A percentile compares a stretch with the other conserved stretches of the same genome.
These are phyloP conservation scores for Rhinichthys klamathensis DNA, from an alignment of 2,113 vertebrate species.

Conservation along the genomic window DNA sequence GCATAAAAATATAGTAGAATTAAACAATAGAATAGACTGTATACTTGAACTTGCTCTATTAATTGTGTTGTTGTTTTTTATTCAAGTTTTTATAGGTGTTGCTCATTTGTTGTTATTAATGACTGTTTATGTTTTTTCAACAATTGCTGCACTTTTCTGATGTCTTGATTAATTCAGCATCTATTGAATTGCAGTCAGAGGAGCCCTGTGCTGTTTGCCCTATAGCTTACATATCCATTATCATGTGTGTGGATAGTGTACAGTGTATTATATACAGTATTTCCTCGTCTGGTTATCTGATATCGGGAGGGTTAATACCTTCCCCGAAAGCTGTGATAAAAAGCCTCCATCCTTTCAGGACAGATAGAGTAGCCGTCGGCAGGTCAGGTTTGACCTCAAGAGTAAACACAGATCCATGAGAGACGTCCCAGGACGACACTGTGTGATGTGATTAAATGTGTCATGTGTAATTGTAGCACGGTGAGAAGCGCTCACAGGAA, in stretches of 20 bases:
- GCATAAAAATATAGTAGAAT: neutral
- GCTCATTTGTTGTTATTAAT: neutral
- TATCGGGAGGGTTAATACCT: slow-evolving; percentile 28
- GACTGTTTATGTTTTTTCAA: neutral
- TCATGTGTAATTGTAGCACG: slow-evolving; percentile 56
- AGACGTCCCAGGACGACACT: slow-evolving; percentile 41
- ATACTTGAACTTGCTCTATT: neutral
- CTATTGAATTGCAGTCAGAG: neutral
- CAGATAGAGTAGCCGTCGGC: slow-evolving; percentile 31
- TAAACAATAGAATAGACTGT: neutral
- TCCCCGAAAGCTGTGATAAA: slow-evolving; percentile 28
- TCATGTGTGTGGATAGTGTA: neutral
- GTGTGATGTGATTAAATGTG: slow-evolving; percentile 56
- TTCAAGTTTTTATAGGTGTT: neutral
- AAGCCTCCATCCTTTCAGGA: slow-evolving; percentile 37
- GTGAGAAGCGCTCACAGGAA: slow-evolving; percentile 45
- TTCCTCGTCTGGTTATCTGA: slow-evolving; percentile 32
- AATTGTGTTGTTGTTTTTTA: neutral
- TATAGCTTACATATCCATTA: slow-evolving; percentile 1
- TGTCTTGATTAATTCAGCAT: neutral
- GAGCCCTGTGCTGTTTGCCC: neutral
- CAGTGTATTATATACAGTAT: slow-evolving; percentile 13
- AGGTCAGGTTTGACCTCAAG: slow-evolving; percentile 41
- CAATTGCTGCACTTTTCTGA: neutral
- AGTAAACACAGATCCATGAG: slow-evolving; percentile 30